Percentiles rank a stretch among this genome's conserved stretches.
These are phyloP conservation scores for Crioceris asparagi DNA, from an alignment of 2,888 invertebrate genomes.

Conservation along the genomic window DNA sequence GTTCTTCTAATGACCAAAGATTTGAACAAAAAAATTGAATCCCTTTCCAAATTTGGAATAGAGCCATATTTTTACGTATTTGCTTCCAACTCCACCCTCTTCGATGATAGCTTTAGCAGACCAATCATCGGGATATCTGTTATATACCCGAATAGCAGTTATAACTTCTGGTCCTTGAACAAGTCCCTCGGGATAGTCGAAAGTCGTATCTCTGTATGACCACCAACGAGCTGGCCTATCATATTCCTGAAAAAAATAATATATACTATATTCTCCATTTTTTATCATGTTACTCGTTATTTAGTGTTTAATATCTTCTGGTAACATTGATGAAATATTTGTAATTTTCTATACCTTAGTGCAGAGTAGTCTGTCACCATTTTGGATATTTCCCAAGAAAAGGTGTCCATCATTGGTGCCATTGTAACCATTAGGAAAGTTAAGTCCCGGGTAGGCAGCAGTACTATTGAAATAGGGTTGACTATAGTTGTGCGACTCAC, in stretches of 20 bases:
- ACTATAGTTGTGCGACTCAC: neutral
- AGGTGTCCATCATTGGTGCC: too few relatives aligned
- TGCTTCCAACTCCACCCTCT: conserved; percentile 29
- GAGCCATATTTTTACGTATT: conserved; percentile 28
- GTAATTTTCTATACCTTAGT: too few relatives aligned
- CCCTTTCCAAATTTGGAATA: conserved; percentile 26
- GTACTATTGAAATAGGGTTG: too few relatives aligned
- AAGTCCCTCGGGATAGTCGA: conserved; percentile 29
- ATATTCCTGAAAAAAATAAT: conserved; percentile 22
- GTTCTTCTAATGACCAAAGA: conserved; percentile 28
- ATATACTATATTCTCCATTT: neutral
- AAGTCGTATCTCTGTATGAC: conserved; percentile 24
- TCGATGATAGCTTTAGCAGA: conserved; percentile 28
- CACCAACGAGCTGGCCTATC: conserved; percentile 28
- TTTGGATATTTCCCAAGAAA: too few relatives aligned
- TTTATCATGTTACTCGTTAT: too few relatives aligned
- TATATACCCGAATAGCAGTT: conserved; percentile 29
- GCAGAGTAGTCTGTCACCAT: too few relatives aligned
- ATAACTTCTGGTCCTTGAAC: conserved; percentile 28
- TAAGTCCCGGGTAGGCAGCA: too few relatives aligned
- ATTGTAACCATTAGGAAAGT: too few relatives aligned
- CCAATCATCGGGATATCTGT: conserved; percentile 28
- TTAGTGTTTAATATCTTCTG: too few relatives aligned
- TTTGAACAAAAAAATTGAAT: conserved; percentile 28
- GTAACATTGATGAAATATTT: neutral